Conservation (phyloP, 2,888 invertebrate species). For the Synergus umbraculus region DNA sequence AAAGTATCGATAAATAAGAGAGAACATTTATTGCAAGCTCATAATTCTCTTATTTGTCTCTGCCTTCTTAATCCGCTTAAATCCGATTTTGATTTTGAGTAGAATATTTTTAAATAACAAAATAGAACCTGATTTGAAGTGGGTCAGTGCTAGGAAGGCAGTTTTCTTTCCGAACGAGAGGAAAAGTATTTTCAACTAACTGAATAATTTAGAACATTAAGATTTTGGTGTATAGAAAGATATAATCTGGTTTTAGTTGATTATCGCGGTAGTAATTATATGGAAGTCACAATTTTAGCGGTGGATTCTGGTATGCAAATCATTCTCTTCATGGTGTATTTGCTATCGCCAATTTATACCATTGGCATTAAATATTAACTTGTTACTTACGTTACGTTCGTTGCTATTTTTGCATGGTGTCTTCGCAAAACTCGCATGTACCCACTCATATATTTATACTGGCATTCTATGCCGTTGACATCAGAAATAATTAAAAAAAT, state of each 20-base stretch:
- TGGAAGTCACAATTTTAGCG: constrained; percentile 29
- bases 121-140: background rate
- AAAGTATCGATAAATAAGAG: background rate
- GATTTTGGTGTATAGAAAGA: constrained; percentile 21
- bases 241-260: constrained; percentile 30
- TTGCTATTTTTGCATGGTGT: constrained; percentile 43
- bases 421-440: constrained; percentile 22
- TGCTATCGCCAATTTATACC: constrained; percentile 44
- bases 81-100: background rate
- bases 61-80: background rate
- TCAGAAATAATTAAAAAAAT: background rate
- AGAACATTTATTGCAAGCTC: background rate
- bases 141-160: background rate
- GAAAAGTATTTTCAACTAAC: background rate
- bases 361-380: constrained; percentile 49
- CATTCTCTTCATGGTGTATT: constrained; percentile 41
- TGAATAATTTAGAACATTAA: constrained; percentile 17
- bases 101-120: background rate
- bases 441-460: background rate
- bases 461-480: background rate
- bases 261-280: constrained; percentile 35
- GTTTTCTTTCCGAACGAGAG: background rate
- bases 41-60: background rate
- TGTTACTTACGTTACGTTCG: constrained; percentile 46
- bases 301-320: constrained; percentile 47